Percentiles rank a stretch among this genome's conserved stretches.
These are phyloP conservation scores for Heliconius ismenius DNA, from an alignment of 2,888 invertebrate genomes.

Conservation along the genomic window DNA sequence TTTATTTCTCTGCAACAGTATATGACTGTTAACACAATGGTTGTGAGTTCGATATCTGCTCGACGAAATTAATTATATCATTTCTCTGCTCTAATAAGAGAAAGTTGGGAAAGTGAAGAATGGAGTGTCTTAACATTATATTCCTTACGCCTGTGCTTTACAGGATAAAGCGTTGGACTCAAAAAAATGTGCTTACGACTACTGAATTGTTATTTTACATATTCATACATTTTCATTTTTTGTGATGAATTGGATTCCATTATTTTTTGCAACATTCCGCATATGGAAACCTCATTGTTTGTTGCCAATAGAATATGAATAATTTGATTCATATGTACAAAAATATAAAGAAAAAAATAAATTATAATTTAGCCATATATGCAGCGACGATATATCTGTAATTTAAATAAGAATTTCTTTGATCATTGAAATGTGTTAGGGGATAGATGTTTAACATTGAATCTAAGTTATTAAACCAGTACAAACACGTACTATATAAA, in stretches of 20 bases:
- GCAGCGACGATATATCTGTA: neutral
- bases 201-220: neutral
- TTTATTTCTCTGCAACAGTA: no score
- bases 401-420: neutral
- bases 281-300: neutral
- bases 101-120: no score
- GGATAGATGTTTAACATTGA: neutral
- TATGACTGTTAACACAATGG: neutral
- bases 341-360: neutral
- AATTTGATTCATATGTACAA: neutral
- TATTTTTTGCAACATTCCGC: neutral
- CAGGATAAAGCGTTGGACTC: no score
- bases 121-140: no score
- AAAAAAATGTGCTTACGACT: neutral
- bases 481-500: neutral
- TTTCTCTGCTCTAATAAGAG: no score
- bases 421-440: neutral
- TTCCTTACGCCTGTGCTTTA: neutral
- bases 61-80: neutral
- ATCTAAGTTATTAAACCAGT: neutral
- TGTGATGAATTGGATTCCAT: neutral
- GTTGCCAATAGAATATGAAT: slow-evolving; percentile 8
- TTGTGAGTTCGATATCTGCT: neutral
- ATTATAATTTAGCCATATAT: neutral
- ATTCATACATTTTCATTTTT: slow-evolving; percentile 13